phyloP scores from a whole-genome alignment of 2,113 vertebrate species.

The Forbesichthys papilliferus region DNA sequence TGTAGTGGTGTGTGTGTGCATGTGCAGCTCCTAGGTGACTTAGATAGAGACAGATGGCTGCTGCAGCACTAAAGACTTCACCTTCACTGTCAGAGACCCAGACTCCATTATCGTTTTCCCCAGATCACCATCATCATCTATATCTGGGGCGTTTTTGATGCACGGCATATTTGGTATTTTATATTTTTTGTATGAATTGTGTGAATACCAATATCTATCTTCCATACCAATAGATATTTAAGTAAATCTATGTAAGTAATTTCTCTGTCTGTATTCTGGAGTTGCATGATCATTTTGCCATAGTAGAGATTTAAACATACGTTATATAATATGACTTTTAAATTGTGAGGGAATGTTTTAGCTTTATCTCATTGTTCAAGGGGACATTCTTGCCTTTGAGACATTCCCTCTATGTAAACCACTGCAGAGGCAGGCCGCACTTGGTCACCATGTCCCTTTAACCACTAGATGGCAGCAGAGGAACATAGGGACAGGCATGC shows the following conservation, averaged over 20 bases:
- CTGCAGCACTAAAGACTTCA: conserved; percentile 47
- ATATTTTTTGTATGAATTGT: not conserved
- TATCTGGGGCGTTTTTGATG: not conserved
- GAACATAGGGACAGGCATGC: not conserved
- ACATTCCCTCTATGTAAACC: conserved; percentile 41
- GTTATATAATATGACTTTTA: no score
- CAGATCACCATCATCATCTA: conserved; percentile 7
- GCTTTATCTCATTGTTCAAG: no score
- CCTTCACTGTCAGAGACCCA: conserved; percentile 48
- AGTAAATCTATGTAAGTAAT: not conserved
- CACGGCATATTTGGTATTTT: not conserved
- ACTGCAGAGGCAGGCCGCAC: conserved; percentile 47
- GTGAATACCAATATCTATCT: no score
- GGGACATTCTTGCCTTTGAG: conserved; percentile 6
- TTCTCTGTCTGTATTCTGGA: not conserved
- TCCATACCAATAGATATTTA: no score
- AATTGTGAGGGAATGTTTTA: no score
- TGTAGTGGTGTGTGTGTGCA: not conserved
- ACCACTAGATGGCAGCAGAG: conserved; percentile 63
- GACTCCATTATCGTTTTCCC: conserved; percentile 8
- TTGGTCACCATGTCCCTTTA: not conserved
- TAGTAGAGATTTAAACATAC: no score
- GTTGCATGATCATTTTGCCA: no score
- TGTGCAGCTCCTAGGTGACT: conserved; percentile 12
- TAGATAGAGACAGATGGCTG: conserved; percentile 41